These are phyloP conservation scores for Luperina testacea DNA, from an alignment of 2,888 invertebrate species.

Conservation along the genomic window DNA sequence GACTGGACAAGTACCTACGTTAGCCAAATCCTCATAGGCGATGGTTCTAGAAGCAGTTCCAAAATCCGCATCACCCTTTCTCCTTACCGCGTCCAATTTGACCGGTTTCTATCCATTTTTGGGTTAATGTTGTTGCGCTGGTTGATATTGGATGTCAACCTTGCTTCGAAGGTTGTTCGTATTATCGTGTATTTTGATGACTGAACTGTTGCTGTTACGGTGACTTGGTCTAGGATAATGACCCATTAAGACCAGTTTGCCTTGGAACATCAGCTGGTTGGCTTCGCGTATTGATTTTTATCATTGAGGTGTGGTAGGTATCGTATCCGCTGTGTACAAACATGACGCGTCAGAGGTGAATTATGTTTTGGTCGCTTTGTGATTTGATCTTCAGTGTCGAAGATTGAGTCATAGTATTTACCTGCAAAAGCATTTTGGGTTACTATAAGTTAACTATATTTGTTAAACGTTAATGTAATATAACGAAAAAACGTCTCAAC, in stretches of 20 bases:
- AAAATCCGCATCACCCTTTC: conserved; percentile 43
- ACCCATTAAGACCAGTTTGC: conserved; percentile 59
- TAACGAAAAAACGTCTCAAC: not conserved
- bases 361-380: not conserved
- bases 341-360: conserved; percentile 20
- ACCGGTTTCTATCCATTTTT: conserved; percentile 68
- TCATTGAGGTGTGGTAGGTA: conserved; percentile 54
- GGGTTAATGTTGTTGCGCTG: conserved; percentile 70
- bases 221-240: conserved; percentile 68
- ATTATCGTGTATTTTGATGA: conserved; percentile 68
- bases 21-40: conserved; percentile 8
- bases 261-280: conserved; percentile 66
- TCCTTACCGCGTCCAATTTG: conserved; percentile 50
- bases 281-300: conserved; percentile 66
- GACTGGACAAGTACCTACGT: conserved; percentile 1
- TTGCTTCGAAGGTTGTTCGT: conserved; percentile 70
- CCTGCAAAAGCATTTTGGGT: not conserved
- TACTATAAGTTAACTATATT: not conserved
- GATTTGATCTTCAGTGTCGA: not conserved
- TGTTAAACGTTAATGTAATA: not conserved
- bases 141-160: conserved; percentile 71
- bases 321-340: conserved; percentile 23
- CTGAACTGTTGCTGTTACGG: conserved; percentile 62
- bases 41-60: conserved; percentile 12
- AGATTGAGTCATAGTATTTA: not conserved